Percentiles rank a stretch among this genome's conserved stretches.
Evolutionary conservation across 2,888 invertebrate genomes (phyloP).

Genomic region (Nipponacmea schrenckii): DNA sequence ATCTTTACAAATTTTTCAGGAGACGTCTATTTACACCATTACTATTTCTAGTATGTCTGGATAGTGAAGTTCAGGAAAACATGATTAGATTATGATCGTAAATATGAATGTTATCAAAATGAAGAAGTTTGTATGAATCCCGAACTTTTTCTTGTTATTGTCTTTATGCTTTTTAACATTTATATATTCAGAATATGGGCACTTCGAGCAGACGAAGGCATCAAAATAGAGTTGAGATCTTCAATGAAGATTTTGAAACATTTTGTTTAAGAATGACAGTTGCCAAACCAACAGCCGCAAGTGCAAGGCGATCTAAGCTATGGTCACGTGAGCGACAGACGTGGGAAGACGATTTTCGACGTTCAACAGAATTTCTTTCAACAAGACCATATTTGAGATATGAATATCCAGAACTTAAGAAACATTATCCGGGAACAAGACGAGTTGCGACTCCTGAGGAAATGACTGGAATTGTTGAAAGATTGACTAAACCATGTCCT

Average conservation of each 20-base stretch:
- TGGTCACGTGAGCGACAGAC: slow-evolving; percentile 51
- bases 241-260: not conserved
- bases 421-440: slow-evolving; percentile 57
- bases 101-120: no score
- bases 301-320: slow-evolving; percentile 46
- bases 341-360: slow-evolving; percentile 41
- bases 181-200: not conserved
- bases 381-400: slow-evolving; percentile 40
- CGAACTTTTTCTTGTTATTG: no score
- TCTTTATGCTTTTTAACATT: no score
- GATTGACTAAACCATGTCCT: slow-evolving; percentile 37
- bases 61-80: no score
- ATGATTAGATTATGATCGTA: no score
- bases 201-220: not conserved
- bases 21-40: no score
- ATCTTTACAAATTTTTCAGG: no score
- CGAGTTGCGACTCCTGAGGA: slow-evolving; percentile 36
- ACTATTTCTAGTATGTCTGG: no score
- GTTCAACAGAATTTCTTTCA: slow-evolving; percentile 39
- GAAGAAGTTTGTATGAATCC: no score
- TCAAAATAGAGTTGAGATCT: not conserved
- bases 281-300: slow-evolving; percentile 45
- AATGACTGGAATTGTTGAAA: slow-evolving; percentile 37
- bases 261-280: not conserved
- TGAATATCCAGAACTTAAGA: slow-evolving; percentile 45